Conservation (phyloP, 2,113 vertebrate genomes). For the Synchiropus splendidus region DNA sequence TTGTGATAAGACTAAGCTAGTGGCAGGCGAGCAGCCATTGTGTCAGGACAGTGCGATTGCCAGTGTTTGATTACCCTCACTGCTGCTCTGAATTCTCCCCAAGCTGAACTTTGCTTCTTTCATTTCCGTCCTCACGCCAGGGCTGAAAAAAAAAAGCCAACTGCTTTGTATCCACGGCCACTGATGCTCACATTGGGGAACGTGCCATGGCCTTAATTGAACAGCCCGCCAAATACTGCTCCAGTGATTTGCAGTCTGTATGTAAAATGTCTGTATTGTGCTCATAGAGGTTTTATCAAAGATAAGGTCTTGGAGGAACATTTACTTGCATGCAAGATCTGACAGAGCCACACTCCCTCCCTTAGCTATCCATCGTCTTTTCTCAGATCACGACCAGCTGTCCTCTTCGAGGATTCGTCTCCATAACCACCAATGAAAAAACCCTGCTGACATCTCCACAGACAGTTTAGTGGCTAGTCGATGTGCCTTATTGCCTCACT, state of each 20-base stretch:
- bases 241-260: too few relatives aligned
- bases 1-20: constrained; percentile 41
- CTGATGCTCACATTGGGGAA: constrained; percentile 37
- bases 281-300: too few relatives aligned
- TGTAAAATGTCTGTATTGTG: too few relatives aligned
- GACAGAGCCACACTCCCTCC: too few relatives aligned
- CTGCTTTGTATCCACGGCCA: constrained; percentile 43
- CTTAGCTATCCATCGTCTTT: neutral
- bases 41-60: constrained; percentile 29
- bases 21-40: constrained; percentile 27
- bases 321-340: too few relatives aligned
- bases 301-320: too few relatives aligned
- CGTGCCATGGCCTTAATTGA: constrained; percentile 21
- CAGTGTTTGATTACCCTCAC: constrained; percentile 43
- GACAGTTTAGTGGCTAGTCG: constrained; percentile 16
- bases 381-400: constrained; percentile 5
- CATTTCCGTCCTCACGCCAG: constrained; percentile 40
- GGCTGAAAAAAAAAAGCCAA: constrained; percentile 59
- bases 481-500: constrained; percentile 24
- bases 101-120: constrained; percentile 43
- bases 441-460: constrained; percentile 4
- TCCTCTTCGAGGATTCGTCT: constrained; percentile 17
- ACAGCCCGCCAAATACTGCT: constrained; percentile 14
- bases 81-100: constrained; percentile 22
- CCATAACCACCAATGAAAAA: constrained; percentile 8